Conservation (phyloP, 1,140 invertebrate genomes). For the Chionoecetes opilio region DNA sequence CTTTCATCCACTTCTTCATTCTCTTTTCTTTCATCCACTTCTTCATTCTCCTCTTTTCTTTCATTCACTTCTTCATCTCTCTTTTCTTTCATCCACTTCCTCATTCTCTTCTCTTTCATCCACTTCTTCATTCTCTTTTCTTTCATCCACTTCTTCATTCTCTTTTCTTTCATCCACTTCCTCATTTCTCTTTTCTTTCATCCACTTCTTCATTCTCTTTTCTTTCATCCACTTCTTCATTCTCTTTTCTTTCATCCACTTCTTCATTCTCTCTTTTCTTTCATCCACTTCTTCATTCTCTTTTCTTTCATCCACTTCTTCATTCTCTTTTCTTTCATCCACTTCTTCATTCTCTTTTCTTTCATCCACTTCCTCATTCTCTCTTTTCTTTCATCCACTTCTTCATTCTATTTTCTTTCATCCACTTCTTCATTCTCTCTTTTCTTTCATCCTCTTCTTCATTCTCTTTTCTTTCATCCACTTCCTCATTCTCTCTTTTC, state of each 20-base stretch:
- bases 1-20: not conserved
- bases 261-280: too few relatives aligned
- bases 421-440: not conserved
- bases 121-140: not conserved
- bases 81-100: not conserved
- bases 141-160: not conserved
- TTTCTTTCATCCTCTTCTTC: not conserved
- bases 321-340: not conserved
- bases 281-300: too few relatives aligned
- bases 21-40: too few relatives aligned
- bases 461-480: not conserved
- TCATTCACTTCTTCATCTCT: too few relatives aligned
- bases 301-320: not conserved
- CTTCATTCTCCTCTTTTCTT: not conserved
- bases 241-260: too few relatives aligned
- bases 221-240: not conserved
- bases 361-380: not conserved
- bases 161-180: not conserved
- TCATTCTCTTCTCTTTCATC: not conserved
- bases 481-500: not conserved
- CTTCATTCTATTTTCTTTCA: not conserved
- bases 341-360: not conserved
- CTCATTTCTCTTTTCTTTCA: not conserved
- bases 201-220: not conserved
- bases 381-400: not conserved